phyloP scores from a whole-genome alignment of 2,888 invertebrate species.

The Dicyrtomina minuta region DNA sequence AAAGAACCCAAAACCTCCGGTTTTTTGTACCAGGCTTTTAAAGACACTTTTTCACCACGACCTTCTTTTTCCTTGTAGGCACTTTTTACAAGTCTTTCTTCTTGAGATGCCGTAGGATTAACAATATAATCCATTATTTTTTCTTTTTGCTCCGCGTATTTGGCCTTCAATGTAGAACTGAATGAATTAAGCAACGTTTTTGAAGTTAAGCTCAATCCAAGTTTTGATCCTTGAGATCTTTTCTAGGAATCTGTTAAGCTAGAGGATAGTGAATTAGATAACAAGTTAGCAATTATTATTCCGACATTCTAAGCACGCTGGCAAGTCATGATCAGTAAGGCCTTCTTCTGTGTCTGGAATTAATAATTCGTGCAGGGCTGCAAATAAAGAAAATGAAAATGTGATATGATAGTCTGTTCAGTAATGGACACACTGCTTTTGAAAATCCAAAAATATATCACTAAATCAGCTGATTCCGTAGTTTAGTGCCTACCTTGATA shows the following conservation, averaged over 20 bases:
- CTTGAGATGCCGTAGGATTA: constrained; percentile 69
- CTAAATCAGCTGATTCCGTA: neutral
- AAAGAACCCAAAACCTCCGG: constrained; percentile 83
- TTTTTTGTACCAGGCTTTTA: constrained; percentile 77
- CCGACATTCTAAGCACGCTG: constrained; percentile 75
- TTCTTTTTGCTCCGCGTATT: constrained; percentile 87
- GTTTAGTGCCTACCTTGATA: constrained; percentile 63
- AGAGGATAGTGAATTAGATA: constrained; percentile 22
- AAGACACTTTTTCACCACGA: constrained; percentile 72
- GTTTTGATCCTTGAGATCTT: constrained; percentile 17
- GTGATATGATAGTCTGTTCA: too few species aligned
- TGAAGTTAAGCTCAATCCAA: constrained; percentile 32
- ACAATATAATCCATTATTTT: constrained; percentile 91
- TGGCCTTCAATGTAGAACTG: constrained; percentile 72
- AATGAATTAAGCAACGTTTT: constrained; percentile 39
- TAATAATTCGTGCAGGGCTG: constrained; percentile 68
- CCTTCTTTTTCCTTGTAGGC: constrained; percentile 75
- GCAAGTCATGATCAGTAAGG: constrained; percentile 79
- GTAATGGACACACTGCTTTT: neutral
- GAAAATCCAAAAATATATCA: neutral
- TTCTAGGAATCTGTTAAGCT: constrained; percentile 27
- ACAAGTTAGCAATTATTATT: constrained; percentile 26
- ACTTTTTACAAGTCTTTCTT: constrained; percentile 80
- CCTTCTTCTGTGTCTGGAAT: constrained; percentile 70
- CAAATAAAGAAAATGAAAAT: constrained; percentile 23